Evolutionary conservation across 2,113 vertebrate species (phyloP), one percentile per base, ranked within the genome.

Genomic region (Heteronetta atricapilla): DNA sequence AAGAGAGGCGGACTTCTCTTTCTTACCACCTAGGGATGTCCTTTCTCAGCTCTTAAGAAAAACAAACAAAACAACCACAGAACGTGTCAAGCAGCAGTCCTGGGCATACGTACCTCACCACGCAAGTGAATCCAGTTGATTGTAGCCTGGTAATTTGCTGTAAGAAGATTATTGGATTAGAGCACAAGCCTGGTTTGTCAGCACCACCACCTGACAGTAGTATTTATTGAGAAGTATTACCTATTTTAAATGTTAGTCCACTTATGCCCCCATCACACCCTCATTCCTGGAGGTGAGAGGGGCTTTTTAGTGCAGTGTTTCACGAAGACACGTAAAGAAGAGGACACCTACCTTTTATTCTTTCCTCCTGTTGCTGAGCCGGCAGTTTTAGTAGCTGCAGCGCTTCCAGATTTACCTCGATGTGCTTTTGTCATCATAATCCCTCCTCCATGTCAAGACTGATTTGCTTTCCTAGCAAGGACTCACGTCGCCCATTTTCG

Each of bases 151-250:
- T 96, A 96, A 95, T 94, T 97, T 95, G 89, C 81, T 86, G 18
- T 97, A 97, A 98, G 96, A 53, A 78, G 95, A 93, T 98, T 97
- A 97, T 5, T 86, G 96, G 97, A 97, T 98, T 98, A 97, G 31
- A 80, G 72, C 86, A 95, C 83, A 85, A 79, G 95, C 94, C 93
- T 81, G 66, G 80, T 89, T 95, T 96, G 96, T 93, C 93, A 94
- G 95, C 87, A 97, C 80, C 89, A 91, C 85, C 89, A 89, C 94
- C 93, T 96, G 91, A 96, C 93, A 67, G 66, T 60, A 38, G 86
- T 72, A 80, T 95, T 92, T 92, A 64, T 92, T 79, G 79, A 85
- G 78, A 81, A 46, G 84, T 58, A 81, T 95, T 96, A 94, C 90
- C 89, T 91, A 58, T 96, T 96, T 96, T 87, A 87, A 92, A 80